Percentiles rank a stretch among this genome's conserved stretches.
phyloP scores from a whole-genome alignment of 2,113 vertebrate genomes.

The Brachypteracias leptosomus region DNA sequence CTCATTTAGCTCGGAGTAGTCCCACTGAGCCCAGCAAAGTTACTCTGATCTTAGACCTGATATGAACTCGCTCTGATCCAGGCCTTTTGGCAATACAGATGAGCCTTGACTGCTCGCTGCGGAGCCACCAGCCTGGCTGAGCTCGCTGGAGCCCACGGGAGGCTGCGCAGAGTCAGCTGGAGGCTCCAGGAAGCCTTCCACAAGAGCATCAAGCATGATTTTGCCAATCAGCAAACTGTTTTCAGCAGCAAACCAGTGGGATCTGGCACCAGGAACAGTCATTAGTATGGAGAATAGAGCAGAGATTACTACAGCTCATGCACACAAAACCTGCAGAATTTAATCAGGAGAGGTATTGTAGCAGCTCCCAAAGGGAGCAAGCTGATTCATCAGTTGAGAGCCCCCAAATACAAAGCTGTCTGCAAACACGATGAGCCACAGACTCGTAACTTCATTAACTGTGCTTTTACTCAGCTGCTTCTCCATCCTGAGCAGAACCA shows the following conservation, averaged over 20 bases:
- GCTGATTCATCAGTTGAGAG: slow-evolving; percentile 21
- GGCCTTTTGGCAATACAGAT: neutral
- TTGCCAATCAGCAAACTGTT: neutral
- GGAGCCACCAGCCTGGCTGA: neutral
- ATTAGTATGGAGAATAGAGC: neutral
- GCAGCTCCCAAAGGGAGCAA: slow-evolving; percentile 5
- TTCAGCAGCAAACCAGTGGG: neutral
- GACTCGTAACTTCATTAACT: neutral
- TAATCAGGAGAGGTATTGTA: slow-evolving; percentile 13
- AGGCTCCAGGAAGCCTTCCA: slow-evolving; percentile 11
- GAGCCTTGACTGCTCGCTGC: neutral
- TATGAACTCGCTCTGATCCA: neutral
- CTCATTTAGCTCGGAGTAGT: neutral
- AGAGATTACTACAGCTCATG: slow-evolving; percentile 33
- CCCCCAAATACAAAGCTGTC: neutral
- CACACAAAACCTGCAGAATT: slow-evolving; percentile 16
- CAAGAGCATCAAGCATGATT: neutral
- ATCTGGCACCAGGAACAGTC: neutral
- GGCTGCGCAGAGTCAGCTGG: neutral
- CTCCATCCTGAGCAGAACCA: neutral
- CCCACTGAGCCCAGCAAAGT: neutral
- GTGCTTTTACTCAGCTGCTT: slow-evolving; percentile 1
- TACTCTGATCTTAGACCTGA: neutral
- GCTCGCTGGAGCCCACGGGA: neutral
- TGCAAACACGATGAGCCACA: neutral